phyloP scores from a whole-genome alignment of 2,888 invertebrate species.

The Atherix ibis region DNA sequence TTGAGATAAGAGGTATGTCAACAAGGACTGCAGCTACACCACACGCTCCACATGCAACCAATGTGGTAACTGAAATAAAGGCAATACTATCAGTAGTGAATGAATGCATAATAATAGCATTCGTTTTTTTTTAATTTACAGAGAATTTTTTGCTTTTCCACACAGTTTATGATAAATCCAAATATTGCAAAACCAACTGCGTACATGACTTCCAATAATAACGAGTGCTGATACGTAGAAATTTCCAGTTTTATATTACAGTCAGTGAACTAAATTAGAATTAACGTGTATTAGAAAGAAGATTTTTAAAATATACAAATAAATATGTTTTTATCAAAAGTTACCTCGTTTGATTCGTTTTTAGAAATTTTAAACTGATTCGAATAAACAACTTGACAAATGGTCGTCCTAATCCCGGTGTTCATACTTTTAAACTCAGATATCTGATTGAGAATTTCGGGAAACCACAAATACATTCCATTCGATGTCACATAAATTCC shows the following conservation, averaged over 20 bases:
- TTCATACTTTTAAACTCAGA: conserved; percentile 21
- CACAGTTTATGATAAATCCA: conserved; percentile 20
- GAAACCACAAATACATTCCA: conserved; percentile 29
- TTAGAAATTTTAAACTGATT: too few species aligned
- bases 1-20: conserved; percentile 16
- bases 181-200: conserved; percentile 22
- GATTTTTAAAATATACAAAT: too few species aligned
- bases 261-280: too few species aligned
- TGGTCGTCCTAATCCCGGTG: too few species aligned
- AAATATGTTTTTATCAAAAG: too few species aligned
- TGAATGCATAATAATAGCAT: too few species aligned
- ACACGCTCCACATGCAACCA: conserved; percentile 17
- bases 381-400: too few species aligned
- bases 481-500: conserved; percentile 23
- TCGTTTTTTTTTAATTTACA: too few species aligned
- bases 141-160: conserved; percentile 19
- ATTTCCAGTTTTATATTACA: conserved; percentile 21
- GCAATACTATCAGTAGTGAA: too few species aligned
- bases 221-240: conserved; percentile 19
- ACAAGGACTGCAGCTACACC: conserved; percentile 17
- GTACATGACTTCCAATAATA: conserved; percentile 20
- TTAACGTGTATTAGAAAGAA: too few species aligned
- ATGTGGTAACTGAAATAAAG: conserved; percentile 15
- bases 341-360: too few species aligned
- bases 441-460: conserved; percentile 24